A percentile compares a stretch with the other conserved stretches of the same genome.
These are phyloP conservation scores for Ecdyonurus torrentis DNA, from an alignment of 2,888 invertebrate species.

Conservation along the genomic window DNA sequence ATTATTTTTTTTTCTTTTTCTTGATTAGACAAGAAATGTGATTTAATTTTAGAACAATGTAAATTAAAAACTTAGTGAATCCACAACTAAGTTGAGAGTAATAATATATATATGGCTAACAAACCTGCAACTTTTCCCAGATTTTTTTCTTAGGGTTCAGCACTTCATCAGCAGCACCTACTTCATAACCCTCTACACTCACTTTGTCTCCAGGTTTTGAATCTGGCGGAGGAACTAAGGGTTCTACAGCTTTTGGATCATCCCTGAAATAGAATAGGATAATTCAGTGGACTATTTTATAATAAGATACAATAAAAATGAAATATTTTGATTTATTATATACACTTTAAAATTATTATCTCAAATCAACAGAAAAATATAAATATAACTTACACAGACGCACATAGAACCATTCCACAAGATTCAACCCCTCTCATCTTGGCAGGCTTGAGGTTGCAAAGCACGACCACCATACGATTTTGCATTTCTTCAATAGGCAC, in stretches of 20 bases:
- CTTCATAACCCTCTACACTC: constrained; percentile 63
- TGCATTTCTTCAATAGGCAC: constrained; percentile 32
- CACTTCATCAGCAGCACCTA: constrained; percentile 61
- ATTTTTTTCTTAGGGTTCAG: constrained; percentile 92
- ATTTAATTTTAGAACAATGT: constrained; percentile 5
- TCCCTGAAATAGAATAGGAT: constrained; percentile 22
- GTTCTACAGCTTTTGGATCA: constrained; percentile 47
- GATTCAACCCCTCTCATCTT: constrained; percentile 60
- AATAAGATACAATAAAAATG: too few relatives aligned
- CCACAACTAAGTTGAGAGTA: too few relatives aligned
- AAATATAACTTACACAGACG: constrained; percentile 44
- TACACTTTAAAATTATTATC: too few relatives aligned
- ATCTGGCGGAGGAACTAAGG: constrained; percentile 58
- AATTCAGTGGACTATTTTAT: background rate
- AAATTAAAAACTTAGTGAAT: background rate
- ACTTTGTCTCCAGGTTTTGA: constrained; percentile 71
- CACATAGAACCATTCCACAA: constrained; percentile 87
- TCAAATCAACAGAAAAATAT: too few relatives aligned
- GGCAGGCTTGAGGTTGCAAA: constrained; percentile 38
- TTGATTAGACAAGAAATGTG: too few relatives aligned
- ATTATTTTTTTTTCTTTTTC: too few relatives aligned
- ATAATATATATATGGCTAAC: too few relatives aligned
- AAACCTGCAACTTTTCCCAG: constrained; percentile 77
- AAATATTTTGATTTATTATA: too few relatives aligned
- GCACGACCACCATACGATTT: constrained; percentile 30